Evolutionary conservation across 2,113 vertebrate species (phyloP).

Genomic region (Paratilapia polleni): DNA sequence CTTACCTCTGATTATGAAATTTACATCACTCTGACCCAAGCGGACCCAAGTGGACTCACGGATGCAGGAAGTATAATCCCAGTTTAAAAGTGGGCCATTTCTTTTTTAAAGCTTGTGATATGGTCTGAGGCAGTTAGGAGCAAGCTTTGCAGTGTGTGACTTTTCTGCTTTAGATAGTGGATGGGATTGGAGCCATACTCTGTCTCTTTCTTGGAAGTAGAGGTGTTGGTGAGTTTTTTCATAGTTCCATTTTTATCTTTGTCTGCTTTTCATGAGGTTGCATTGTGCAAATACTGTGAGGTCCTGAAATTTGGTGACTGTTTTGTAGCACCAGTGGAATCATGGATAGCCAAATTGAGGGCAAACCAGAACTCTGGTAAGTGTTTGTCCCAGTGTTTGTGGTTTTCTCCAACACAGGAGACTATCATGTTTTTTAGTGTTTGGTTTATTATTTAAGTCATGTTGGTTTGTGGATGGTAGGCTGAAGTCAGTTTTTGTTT

Average conservation of each 20-base stretch:
- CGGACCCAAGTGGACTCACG: too few species aligned
- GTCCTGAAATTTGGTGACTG: background rate
- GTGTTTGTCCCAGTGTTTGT: background rate
- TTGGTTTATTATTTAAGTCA: background rate
- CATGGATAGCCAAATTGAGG: background rate
- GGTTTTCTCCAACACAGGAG: background rate
- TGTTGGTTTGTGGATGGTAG: background rate
- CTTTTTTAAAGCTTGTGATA: too few species aligned
- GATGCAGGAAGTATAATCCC: too few species aligned
- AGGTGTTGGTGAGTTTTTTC: background rate
- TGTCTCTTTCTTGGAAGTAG: background rate
- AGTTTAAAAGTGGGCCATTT: too few species aligned
- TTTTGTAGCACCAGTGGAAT: background rate
- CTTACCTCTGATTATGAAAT: too few species aligned
- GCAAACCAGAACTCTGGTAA: background rate
- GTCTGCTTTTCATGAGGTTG: background rate
- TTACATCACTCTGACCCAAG: too few species aligned
- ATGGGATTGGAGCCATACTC: background rate
- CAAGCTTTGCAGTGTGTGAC: background rate
- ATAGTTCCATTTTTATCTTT: too few species aligned
- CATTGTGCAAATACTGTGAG: background rate
- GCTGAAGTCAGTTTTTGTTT: background rate
- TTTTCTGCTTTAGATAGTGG: background rate
- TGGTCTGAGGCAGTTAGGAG: too few species aligned
- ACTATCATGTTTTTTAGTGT: background rate